A percentile compares a stretch with the other conserved stretches of the same genome.
These are phyloP conservation scores for Thereuonema tuberculata DNA, from an alignment of 1,140 invertebrate genomes.

Conservation along the genomic window DNA sequence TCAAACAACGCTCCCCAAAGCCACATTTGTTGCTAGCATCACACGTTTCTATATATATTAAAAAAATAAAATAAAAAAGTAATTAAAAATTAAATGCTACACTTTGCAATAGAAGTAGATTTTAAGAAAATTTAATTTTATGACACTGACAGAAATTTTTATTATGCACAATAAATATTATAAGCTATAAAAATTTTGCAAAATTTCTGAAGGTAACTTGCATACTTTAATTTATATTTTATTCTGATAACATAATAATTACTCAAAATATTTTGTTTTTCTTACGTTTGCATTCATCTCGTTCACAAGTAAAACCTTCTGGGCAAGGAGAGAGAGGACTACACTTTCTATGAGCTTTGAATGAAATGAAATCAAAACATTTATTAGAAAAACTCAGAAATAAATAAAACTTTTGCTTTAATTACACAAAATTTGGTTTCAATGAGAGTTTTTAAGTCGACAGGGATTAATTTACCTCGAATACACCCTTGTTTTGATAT, in stretches of 20 bases:
- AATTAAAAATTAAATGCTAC: background rate
- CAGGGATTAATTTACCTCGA: too few species aligned
- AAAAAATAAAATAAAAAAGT: constrained; percentile 5
- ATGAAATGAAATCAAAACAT: too few species aligned
- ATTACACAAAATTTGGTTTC: too few species aligned
- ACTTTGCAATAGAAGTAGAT: too few species aligned
- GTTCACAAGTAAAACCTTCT: constrained; percentile 18
- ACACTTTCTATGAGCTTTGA: constrained; percentile 51
- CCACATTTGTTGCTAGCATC: constrained; percentile 61
- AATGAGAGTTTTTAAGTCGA: too few species aligned
- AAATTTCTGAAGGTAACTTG: too few species aligned
- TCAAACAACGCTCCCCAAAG: constrained; percentile 56
- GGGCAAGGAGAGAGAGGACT: constrained; percentile 30
- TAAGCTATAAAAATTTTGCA: too few species aligned
- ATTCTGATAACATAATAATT: background rate
- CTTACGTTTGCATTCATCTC: constrained; percentile 19
- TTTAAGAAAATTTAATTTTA: too few species aligned
- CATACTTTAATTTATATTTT: constrained; percentile 6
- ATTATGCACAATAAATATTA: background rate
- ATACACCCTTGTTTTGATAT: constrained; percentile 77
- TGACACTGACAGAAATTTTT: too few species aligned
- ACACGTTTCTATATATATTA: constrained; percentile 50
- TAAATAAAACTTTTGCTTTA: too few species aligned
- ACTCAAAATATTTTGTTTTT: constrained; percentile 7
- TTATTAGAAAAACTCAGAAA: too few species aligned